phyloP scores from a whole-genome alignment of 2,797 vertebrate species.

The Pterois miles region DNA sequence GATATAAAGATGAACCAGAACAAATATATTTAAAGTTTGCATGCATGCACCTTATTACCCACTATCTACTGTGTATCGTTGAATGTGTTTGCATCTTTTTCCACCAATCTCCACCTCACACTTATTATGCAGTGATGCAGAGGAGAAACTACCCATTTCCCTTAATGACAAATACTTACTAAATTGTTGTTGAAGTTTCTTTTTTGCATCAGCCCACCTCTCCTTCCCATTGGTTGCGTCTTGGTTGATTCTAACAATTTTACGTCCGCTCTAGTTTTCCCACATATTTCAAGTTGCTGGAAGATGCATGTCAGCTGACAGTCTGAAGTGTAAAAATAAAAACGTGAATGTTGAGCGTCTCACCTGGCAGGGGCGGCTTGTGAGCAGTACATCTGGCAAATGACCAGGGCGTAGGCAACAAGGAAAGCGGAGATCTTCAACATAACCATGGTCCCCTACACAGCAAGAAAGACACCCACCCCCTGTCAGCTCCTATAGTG shows the following conservation, averaged over 20 bases:
- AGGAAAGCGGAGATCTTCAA: slow-evolving; percentile 93
- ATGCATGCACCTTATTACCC: background rate
- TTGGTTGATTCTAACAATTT: background rate
- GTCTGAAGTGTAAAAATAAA: background rate
- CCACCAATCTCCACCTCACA: background rate
- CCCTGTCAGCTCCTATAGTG: slow-evolving; percentile 37
- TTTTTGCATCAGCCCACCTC: background rate
- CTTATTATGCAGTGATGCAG: too few species aligned
- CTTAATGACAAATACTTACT: background rate
- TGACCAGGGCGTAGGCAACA: slow-evolving; percentile 91
- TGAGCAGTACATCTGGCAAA: slow-evolving; percentile 93
- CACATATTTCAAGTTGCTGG: background rate
- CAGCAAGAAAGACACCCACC: slow-evolving; percentile 47
- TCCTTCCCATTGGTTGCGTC: background rate
- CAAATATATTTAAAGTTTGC: background rate
- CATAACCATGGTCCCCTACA: slow-evolving; percentile 89
- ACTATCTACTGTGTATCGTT: background rate
- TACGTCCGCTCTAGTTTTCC: background rate
- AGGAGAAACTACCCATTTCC: background rate
- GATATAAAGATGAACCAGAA: background rate
- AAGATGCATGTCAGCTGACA: background rate
- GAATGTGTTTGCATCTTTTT: background rate
- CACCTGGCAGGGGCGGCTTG: slow-evolving; percentile 93
- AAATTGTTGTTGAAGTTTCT: background rate
- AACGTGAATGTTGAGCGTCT: slow-evolving; percentile 14